phyloP scores from a whole-genome alignment of 2,113 vertebrate species.

The Loxodonta africana region DNA sequence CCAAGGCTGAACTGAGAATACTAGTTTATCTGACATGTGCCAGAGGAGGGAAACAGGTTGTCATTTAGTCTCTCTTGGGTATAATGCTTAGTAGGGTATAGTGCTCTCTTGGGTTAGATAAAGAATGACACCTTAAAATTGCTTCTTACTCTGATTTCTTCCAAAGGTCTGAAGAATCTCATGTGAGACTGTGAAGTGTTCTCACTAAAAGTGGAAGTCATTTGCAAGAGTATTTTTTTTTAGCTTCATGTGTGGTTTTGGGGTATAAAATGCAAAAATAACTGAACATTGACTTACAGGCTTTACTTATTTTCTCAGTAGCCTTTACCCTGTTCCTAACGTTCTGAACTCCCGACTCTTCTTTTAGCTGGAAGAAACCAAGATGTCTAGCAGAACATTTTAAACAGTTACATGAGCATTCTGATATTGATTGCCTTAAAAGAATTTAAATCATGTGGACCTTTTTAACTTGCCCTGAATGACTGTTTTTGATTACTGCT shows the following conservation, averaged over 20 bases:
- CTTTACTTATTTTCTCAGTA: constrained; percentile 12
- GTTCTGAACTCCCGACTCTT: background rate
- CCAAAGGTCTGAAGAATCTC: constrained; percentile 14
- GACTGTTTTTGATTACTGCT: background rate
- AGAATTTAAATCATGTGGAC: background rate
- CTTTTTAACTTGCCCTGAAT: background rate
- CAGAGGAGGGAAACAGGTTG: background rate
- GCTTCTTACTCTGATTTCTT: constrained; percentile 47
- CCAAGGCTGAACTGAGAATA: background rate
- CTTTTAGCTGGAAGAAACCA: background rate
- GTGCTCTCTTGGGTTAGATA: background rate
- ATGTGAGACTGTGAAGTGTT: constrained; percentile 18
- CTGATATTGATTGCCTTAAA: constrained; percentile 9
- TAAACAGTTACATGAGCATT: background rate
- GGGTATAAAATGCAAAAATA: background rate
- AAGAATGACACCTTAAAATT: constrained; percentile 64
- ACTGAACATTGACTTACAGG: background rate
- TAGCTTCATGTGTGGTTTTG: background rate
- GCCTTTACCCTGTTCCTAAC: background rate
- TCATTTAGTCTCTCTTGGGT: background rate
- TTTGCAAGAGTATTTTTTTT: constrained; percentile 37
- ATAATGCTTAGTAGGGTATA: constrained; percentile 43
- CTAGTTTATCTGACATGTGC: background rate
- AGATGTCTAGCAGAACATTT: constrained; percentile 18
- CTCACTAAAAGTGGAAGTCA: constrained; percentile 8